Conservation (phyloP, 1,140 invertebrate species). For the Diplogasteroides magnus region DNA sequence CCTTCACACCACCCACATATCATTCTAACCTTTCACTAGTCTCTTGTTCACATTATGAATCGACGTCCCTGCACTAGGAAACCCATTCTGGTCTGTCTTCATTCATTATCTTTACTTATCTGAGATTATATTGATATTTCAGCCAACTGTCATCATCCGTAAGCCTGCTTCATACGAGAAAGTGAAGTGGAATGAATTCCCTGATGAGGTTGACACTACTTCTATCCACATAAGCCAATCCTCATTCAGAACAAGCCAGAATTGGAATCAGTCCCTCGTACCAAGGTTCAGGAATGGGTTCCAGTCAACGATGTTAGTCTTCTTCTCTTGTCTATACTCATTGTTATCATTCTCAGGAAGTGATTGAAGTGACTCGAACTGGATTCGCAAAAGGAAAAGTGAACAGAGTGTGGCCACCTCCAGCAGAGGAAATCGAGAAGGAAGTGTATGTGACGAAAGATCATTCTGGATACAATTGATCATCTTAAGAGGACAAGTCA, state of each 20-base stretch:
- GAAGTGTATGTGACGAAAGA: constrained; percentile 18
- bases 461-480: constrained; percentile 2
- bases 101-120: too few relatives aligned
- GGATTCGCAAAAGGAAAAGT: constrained; percentile 25
- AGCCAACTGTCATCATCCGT: constrained; percentile 27
- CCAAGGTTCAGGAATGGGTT: constrained; percentile 32
- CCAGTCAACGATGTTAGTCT: constrained; percentile 29
- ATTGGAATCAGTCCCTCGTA: constrained; percentile 10
- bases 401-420: constrained; percentile 30
- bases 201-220: constrained; percentile 15
- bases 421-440: constrained; percentile 25
- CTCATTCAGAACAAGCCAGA: constrained; percentile 8
- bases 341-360: constrained; percentile 12
- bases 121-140: too few relatives aligned
- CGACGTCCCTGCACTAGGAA: too few relatives aligned
- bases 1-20: neutral
- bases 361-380: constrained; percentile 23
- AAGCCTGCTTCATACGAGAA: constrained; percentile 23
- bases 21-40: too few relatives aligned
- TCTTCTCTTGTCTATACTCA: neutral
- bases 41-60: too few relatives aligned
- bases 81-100: too few relatives aligned
- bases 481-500: constrained; percentile 5
- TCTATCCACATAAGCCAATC: neutral
- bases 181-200: constrained; percentile 36